Evolutionary conservation across 2,888 invertebrate species (phyloP).

Genomic region (Drosophila cracens): DNA sequence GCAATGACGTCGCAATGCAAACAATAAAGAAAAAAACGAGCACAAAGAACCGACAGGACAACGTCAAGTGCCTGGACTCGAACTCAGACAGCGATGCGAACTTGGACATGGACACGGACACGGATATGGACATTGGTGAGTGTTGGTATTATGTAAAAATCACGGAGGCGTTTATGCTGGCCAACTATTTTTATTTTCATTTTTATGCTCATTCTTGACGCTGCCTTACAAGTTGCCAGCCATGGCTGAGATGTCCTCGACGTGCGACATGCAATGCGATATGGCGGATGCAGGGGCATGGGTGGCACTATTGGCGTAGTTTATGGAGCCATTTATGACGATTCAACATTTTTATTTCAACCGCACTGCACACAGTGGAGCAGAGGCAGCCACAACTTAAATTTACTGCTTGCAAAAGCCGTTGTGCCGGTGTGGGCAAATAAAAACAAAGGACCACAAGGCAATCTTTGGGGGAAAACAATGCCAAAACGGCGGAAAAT

Average conservation of each 20-base stretch:
- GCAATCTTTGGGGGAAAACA: slow-evolving; percentile 55
- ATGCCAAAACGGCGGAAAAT: slow-evolving; percentile 73
- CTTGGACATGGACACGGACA: slow-evolving; percentile 10
- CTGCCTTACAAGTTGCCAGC: slow-evolving; percentile 59
- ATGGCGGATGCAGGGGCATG: slow-evolving; percentile 3
- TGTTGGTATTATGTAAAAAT: slow-evolving; percentile 73
- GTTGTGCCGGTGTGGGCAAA: slow-evolving; percentile 69
- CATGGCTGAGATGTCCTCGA: slow-evolving; percentile 47
- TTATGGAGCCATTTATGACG: slow-evolving; percentile 82
- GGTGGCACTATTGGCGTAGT: slow-evolving; percentile 73
- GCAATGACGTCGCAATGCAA: slow-evolving; percentile 76
- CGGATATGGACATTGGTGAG: slow-evolving; percentile 25
- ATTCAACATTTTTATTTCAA: slow-evolving; percentile 81
- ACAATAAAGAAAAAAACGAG: slow-evolving; percentile 58
- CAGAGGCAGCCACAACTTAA: slow-evolving; percentile 62
- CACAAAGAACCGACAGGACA: slow-evolving; percentile 25
- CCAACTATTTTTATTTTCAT: slow-evolving; percentile 80
- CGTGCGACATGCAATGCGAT: slow-evolving; percentile 4
- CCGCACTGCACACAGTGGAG: slow-evolving; percentile 65
- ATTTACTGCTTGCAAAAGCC: slow-evolving; percentile 77
- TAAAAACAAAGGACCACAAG: slow-evolving; percentile 71
- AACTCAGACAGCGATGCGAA: slow-evolving; percentile 14
- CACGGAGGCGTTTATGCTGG: slow-evolving; percentile 76
- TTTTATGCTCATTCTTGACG: slow-evolving; percentile 63
- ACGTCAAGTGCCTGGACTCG: slow-evolving; percentile 41